Evolutionary conservation across 2,888 invertebrate genomes (phyloP).

Genomic region (Cloeon dipterum): DNA sequence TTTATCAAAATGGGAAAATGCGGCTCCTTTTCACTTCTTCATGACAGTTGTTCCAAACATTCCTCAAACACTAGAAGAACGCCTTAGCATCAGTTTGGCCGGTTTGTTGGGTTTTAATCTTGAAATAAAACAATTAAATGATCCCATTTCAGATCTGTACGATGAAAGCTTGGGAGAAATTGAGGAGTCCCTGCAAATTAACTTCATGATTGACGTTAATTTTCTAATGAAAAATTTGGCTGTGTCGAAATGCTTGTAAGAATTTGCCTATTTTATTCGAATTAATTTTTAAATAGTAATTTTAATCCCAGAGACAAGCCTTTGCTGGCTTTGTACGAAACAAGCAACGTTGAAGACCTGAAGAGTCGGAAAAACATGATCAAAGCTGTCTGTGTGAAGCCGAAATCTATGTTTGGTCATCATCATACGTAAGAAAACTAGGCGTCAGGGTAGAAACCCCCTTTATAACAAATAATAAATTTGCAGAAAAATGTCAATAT

Average conservation of each 20-base stretch:
- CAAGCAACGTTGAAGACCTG: conserved; percentile 29
- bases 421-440: conserved; percentile 67
- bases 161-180: conserved; percentile 54
- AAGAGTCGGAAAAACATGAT: conserved; percentile 30
- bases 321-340: conserved; percentile 54
- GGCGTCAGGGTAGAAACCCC: too few relatives aligned
- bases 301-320: conserved; percentile 33
- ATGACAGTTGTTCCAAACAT: conserved; percentile 45
- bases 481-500: conserved; percentile 63
- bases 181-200: conserved; percentile 59
- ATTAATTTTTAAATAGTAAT: conserved; percentile 4
- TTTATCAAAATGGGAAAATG: conserved; percentile 32
- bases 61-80: conserved; percentile 34
- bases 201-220: conserved; percentile 77
- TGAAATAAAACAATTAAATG: neutral
- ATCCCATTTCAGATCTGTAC: conserved; percentile 36
- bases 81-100: conserved; percentile 42
- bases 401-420: conserved; percentile 59
- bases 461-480: too few relatives aligned
- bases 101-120: conserved; percentile 18
- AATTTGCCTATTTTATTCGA: conserved; percentile 4
- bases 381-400: conserved; percentile 37
- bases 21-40: conserved; percentile 52
- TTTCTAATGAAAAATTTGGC: conserved; percentile 56
- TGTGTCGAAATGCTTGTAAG: neutral